Evolutionary conservation across 2,113 vertebrate genomes (phyloP), one percentile per base, ranked within the genome.

Genomic region (Oreochromis niloticus): DNA sequence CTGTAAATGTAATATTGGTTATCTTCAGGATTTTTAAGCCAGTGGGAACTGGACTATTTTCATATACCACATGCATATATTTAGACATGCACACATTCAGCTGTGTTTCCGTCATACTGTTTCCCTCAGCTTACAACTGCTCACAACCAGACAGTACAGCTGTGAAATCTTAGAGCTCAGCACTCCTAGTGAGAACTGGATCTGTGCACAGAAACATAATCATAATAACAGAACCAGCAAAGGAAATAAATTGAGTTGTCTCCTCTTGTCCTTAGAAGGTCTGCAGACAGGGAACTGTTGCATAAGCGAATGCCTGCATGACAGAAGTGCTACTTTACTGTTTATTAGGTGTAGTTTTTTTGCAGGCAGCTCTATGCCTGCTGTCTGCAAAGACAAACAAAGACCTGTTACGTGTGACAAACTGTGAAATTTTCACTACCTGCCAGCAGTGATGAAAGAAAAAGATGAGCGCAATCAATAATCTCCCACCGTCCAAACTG

Each of bases 181-280:
- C 85, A 19, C 8, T 79, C 78, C 78, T 36, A n/a, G 10, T 34
- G 73, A 78, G 85, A 89, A 81, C 41, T 3, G 5, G 41, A 78
- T 81, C 81, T 56, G 39, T 73, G 80, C 48, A 75, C 16, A 71
- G 85, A 87, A 87, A 57, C 56, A 9, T 17, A 61, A 86, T 84
- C 17, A 8, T 32, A 61, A 85, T 80, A 50, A n/a, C n/a, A 66
- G 83, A 19, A 9, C 82, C 86, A 32, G 63, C 68, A 34, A 57
- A 61, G 52, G 30, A 84, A 73, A 90, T 85, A 80, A 83, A 92
- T 93, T 82, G 50, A 9, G 61, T 82, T 55, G 88, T 91, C 85
- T 55, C 57, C 48, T 87, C 85, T 87, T 94, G 90, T 93, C 93
- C 95, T 92, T 93, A 95, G 91, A 95, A 91, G 93, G 92, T 84